Evolutionary conservation across 2,797 vertebrate genomes (phyloP), one percentile per base, ranked within the genome.

Genomic region (Acomys russatus): DNA sequence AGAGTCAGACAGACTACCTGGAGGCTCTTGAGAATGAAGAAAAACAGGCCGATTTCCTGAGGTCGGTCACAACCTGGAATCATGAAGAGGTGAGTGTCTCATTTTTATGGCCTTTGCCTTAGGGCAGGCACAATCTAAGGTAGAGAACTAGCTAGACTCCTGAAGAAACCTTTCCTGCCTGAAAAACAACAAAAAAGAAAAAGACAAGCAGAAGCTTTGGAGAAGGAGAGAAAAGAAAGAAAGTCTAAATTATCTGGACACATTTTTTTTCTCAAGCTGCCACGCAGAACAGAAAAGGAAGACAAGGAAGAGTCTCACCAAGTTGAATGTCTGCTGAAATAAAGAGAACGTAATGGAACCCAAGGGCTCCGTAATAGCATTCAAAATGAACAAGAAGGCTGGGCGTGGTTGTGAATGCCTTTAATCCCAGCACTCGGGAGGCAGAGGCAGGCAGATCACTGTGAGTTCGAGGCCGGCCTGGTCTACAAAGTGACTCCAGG

Each of bases 61-160:
- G 38, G 78, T 64, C 76, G 63, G 12, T 91, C 87, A 73, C 70
- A 94, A 93, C 28, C 77, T 93, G 51, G 71, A 92, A 83, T 91
- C 56, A 73, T 11, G 23, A 66, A 59, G 22, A 33, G 61, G 22
- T 70, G 84, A 94, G 74, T 79, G 74, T 94, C 80, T 71, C 22
- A 86, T 82, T 89, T 96, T 92, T 90, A 90, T 85, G 71, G 35
- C 83, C 90, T 82, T 94, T 95, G 56, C 83, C 91, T 92, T 33
- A 93, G 54, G 90, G 33, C 35, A 97, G 83, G 51, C 63, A 59
- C 35, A 95, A 74, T 94, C 83, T 70, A 8, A 56, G 23, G 30
- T 63, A 44, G 44, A 94, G 54, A 93, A n/a, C 44, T 35, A 73
- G 22, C 66, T 83, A 83, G 88, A 95, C 33, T 91, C 49, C 56